A percentile compares a stretch with the other conserved stretches of the same genome.
Conservation (phyloP, 2,888 invertebrate species). For the Drosophila pseudotalamancana region DNA sequence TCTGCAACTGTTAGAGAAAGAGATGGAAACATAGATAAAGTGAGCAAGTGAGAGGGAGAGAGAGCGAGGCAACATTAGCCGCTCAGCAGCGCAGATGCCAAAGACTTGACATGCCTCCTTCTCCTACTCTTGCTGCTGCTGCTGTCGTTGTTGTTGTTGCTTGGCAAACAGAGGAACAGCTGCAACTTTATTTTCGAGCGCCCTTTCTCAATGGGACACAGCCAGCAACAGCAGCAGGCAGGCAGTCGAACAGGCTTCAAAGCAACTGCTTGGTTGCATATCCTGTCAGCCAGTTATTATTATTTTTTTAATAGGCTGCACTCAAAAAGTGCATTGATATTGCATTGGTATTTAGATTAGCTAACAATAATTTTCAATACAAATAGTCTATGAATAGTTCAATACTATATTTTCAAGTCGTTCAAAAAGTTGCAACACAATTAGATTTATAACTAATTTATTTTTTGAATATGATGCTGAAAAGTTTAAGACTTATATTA, state of each 20-base stretch:
- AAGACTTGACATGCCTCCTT: neutral
- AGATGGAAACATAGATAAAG: neutral
- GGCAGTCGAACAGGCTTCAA: conserved; percentile 42
- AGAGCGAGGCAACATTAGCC: neutral
- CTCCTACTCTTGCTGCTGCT: conserved; percentile 1
- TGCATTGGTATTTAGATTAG: conserved; percentile 30
- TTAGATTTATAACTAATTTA: neutral
- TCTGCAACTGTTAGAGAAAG: conserved; percentile 15
- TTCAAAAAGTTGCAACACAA: neutral
- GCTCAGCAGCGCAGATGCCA: conserved; percentile 27
- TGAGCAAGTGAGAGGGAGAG: neutral
- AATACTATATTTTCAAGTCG: neutral
- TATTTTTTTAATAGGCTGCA: conserved; percentile 24
- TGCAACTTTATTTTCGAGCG: conserved; percentile 66
- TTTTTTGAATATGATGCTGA: conserved; percentile 3
- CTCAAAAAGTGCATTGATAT: conserved; percentile 64
- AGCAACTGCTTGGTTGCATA: conserved; percentile 74
- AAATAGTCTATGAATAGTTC: neutral
- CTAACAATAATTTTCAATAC: conserved; percentile 7
- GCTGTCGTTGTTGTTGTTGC: conserved; percentile 41
- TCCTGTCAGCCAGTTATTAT: conserved; percentile 24
- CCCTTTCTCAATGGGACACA: conserved; percentile 66
- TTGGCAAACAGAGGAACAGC: conserved; percentile 65
- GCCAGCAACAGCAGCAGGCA: conserved; percentile 30
- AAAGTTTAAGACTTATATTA: neutral